phyloP scores from a whole-genome alignment of 2,113 vertebrate species.

The Tragelaphus strepsiceros region DNA sequence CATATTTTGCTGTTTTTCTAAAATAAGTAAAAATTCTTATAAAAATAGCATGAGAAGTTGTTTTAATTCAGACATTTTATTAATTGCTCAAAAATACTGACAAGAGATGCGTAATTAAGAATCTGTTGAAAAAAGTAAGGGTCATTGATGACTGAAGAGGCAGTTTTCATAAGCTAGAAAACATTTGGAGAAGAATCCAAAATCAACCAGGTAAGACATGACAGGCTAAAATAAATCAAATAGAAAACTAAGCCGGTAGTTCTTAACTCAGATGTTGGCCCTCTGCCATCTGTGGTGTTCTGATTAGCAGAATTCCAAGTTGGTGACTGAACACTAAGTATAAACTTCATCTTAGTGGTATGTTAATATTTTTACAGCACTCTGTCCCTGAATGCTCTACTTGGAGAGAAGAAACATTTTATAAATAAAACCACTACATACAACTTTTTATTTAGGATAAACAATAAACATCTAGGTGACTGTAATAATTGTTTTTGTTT shows the following conservation, averaged over 20 bases:
- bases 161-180: not conserved
- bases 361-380: slow-evolving; percentile 15
- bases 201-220: not conserved
- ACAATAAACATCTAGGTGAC: not conserved
- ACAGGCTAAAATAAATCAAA: not conserved
- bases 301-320: slow-evolving; percentile 32
- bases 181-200: not conserved
- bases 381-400: not conserved
- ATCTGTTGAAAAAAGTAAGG: not conserved
- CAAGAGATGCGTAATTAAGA: not conserved
- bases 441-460: not conserved
- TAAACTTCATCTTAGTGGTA: not conserved
- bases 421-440: not conserved
- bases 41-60: not conserved
- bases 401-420: not conserved
- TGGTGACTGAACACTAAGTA: not conserved
- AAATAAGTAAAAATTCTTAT: slow-evolving; percentile 9
- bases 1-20: not conserved
- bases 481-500: not conserved
- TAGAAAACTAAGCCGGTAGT: not conserved
- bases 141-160: not conserved
- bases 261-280: not conserved
- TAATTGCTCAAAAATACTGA: slow-evolving; percentile 8
- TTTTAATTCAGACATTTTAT: slow-evolving; percentile 28
- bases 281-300: not conserved